Base-by-base conservation (phyloP, 1,140 invertebrate genomes). In the Telenomus remus region DNA sequence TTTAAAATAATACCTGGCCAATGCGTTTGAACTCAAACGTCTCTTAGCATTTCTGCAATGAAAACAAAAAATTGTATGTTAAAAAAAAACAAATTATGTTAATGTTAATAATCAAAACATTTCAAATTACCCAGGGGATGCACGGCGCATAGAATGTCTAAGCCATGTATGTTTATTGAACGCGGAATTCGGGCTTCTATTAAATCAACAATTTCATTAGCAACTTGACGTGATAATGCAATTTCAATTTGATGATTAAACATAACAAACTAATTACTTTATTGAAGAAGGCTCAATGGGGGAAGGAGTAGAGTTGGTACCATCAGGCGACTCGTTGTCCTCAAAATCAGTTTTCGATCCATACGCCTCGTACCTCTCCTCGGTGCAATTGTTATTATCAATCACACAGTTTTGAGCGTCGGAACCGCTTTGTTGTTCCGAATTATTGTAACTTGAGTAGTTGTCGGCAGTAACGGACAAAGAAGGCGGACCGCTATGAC, bases 1-100 rank as follows among this genome's bases (percentile, higher is more conserved):
- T 19, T 10, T 35, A 12, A 33, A 48, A 3, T 8, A 11, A 48
- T 90, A 95, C 94, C 94, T 95, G 75, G 94, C 94, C 91, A 95
- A 90, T 79, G 94, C 94, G 91, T 94, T 95, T 76, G 94, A 93
- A 76, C 94, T 92, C 61, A 96, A 89, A 84, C 94, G 91, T 81
- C 92, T 90, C 83, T 93, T 93, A 66, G 91, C 91, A 80, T 92
- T 91, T 83, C 93, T 94, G 91, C 82, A 92, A 91, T 77, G 87
- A 88, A 39, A 2, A 39, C 37, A 39, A 39, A 11, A 39, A 9
- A 39, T 1, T 3, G 9, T n/a, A 2, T 4, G n/a, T n/a, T 10
- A 43, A 16, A 55, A 13, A 37, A 55, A 55, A 5, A 55, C 34
- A 55, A 39, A 2, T 47, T 35, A 4, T 33, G n/a, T n/a, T n/a